phyloP scores from a whole-genome alignment of 2,113 vertebrate species.

The Python bivittatus region DNA sequence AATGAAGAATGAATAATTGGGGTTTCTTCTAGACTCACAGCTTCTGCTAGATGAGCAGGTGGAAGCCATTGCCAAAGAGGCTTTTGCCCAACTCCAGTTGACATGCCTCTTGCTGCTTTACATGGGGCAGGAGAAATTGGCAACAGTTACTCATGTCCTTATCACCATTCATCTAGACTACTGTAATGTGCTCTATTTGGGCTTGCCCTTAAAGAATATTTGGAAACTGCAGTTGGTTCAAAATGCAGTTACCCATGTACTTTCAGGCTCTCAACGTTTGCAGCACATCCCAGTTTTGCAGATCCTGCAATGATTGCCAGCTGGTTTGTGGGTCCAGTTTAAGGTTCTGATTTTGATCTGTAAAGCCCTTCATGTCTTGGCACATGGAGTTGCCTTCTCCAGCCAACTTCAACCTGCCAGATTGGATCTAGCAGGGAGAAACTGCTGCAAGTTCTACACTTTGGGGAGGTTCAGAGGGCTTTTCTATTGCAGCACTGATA shows the following conservation, averaged over 20 bases:
- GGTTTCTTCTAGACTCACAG: background rate
- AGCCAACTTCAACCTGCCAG: background rate
- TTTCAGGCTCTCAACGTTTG: no score
- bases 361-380: background rate
- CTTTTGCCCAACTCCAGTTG: background rate
- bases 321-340: background rate
- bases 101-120: background rate
- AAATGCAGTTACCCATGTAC: background rate
- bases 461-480: background rate
- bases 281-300: no score
- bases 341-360: background rate
- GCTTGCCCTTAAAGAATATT: background rate
- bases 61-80: background rate
- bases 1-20: background rate
- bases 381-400: background rate
- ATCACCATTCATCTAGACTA: background rate
- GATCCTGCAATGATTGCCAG: background rate
- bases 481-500: background rate
- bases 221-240: background rate
- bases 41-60: background rate
- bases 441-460: background rate
- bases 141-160: background rate
- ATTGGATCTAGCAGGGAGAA: background rate
- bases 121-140: background rate
- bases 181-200: background rate